Evolutionary conservation across 1,140 invertebrate species (phyloP).

Genomic region (Anoplolepis gracilipes): DNA sequence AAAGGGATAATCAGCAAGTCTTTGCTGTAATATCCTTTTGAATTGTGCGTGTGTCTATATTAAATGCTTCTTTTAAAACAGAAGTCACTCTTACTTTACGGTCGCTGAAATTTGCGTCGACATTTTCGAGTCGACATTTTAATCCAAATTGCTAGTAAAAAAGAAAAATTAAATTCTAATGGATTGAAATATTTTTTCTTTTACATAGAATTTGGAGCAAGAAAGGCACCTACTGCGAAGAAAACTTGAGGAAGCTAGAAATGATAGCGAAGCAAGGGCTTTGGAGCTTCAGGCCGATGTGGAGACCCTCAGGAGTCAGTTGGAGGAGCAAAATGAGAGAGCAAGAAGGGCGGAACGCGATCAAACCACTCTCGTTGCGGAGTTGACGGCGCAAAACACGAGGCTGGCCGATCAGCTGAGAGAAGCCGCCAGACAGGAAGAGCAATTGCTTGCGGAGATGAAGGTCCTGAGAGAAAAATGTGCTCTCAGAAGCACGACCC

Average conservation of each 20-base stretch:
- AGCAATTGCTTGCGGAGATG: conserved; percentile 92
- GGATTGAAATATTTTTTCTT: not conserved
- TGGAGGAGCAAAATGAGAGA: conserved; percentile 90
- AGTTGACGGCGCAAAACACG: conserved; percentile 96
- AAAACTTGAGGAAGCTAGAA: conserved; percentile 93
- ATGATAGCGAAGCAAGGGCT: conserved; percentile 95
- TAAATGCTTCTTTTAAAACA: not conserved
- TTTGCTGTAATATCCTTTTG: not conserved
- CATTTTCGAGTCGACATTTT: not conserved
- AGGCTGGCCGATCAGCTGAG: conserved; percentile 94
- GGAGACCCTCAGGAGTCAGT: conserved; percentile 90
- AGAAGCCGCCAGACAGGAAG: conserved; percentile 93
- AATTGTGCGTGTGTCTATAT: no score
- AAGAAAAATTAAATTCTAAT: conserved; percentile 22
- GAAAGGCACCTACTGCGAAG: conserved; percentile 95
- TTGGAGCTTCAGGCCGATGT: conserved; percentile 95
- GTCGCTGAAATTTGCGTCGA: not conserved
- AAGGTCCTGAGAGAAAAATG: conserved; percentile 94
- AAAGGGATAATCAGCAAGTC: not conserved
- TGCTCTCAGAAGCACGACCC: conserved; percentile 90
- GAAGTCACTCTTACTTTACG: not conserved
- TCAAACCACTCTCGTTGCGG: conserved; percentile 91
- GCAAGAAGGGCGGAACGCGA: conserved; percentile 91
- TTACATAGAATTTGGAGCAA: conserved; percentile 95
- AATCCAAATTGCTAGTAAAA: not conserved